These are phyloP conservation scores for Chrysemys picta DNA, from an alignment of 2,113 vertebrate species.

Conservation along the genomic window DNA sequence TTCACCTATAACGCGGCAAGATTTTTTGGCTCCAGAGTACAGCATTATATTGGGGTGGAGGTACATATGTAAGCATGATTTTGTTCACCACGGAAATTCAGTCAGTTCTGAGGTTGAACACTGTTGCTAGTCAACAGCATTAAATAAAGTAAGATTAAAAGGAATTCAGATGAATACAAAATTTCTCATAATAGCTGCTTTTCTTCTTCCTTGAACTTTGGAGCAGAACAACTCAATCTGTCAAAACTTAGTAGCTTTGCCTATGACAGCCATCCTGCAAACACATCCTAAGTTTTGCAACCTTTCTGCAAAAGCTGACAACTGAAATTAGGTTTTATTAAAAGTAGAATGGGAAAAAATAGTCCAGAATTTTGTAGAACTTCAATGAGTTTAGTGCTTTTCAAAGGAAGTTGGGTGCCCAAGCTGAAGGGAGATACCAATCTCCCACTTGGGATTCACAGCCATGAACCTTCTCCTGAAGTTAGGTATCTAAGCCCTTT, in stretches of 20 bases:
- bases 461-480: no score
- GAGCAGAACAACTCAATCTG: not conserved
- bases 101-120: not conserved
- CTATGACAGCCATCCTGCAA: not conserved
- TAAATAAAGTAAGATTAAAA: not conserved
- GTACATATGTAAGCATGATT: rapidly evolving
- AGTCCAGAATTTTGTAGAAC: not conserved
- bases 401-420: not conserved
- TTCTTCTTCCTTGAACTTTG: not conserved
- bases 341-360: not conserved
- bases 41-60: no score
- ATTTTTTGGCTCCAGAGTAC: no score
- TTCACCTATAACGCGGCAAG: no score
- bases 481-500: not conserved
- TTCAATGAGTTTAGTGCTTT: not conserved
- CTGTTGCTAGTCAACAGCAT: not conserved
- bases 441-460: no score
- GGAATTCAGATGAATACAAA: not conserved
- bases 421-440: no score
- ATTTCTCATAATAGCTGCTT: not conserved
- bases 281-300: not conserved
- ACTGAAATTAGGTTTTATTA: not conserved
- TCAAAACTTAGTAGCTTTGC: not conserved
- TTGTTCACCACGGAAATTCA: not conserved
- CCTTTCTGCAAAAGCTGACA: not conserved